Conservation (phyloP, 2,888 invertebrate species). For the Chalcosyrphus nemorum region DNA sequence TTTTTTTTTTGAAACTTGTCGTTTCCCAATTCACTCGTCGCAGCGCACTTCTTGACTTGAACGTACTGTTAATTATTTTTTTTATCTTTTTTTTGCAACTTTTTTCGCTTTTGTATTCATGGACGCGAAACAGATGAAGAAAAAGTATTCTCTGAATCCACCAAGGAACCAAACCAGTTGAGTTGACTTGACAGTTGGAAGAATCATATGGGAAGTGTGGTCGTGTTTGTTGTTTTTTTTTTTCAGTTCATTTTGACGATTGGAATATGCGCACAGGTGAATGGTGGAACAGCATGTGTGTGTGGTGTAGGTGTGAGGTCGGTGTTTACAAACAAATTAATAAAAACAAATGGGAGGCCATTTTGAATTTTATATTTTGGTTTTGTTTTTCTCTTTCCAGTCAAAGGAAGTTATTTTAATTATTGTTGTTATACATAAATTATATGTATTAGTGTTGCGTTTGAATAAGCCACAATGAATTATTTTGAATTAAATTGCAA, state of each 20-base stretch:
- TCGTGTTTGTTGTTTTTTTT: conserved; percentile 46
- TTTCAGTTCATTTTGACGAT: conserved; percentile 17
- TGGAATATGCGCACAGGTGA: conserved; percentile 21
- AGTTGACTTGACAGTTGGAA: conserved; percentile 69
- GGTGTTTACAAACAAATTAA: conserved; percentile 61
- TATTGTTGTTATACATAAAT: too few species aligned
- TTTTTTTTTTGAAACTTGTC: background rate
- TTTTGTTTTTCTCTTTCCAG: background rate
- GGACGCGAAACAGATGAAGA: conserved; percentile 19
- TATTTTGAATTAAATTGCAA: background rate
- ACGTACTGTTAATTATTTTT: conserved; percentile 10
- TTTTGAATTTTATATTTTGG: conserved; percentile 41
- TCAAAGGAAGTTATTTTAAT: background rate
- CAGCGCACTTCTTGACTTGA: conserved; percentile 21
- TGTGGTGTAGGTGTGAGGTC: background rate
- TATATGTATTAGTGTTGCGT: too few species aligned
- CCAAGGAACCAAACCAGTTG: conserved; percentile 58
- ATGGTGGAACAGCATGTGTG: too few species aligned
- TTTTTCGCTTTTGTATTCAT: conserved; percentile 36
- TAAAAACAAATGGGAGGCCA: conserved; percentile 41
- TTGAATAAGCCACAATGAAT: too few species aligned
- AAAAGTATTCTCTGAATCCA: conserved; percentile 33
- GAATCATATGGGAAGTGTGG: conserved; percentile 47
- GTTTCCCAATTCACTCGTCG: conserved; percentile 8
- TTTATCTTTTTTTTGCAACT: conserved; percentile 11